These are phyloP conservation scores for Tapirus indicus DNA, from an alignment of 2,797 vertebrate species.

Conservation along the genomic window DNA sequence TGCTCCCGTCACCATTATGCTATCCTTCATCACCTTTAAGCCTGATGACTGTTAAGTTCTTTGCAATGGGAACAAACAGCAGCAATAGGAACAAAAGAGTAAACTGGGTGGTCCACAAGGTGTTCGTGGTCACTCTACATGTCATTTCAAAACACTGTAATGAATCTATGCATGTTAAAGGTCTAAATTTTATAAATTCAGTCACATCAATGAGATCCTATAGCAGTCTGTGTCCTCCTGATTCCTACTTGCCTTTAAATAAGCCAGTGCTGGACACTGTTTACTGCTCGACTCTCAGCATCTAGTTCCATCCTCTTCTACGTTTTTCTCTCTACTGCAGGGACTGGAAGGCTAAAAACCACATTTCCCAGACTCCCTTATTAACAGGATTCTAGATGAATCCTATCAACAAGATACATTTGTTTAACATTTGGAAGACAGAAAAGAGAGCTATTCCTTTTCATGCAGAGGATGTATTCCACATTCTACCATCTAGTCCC, in stretches of 20 bases:
- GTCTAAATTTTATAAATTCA: background rate
- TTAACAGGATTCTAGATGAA: background rate
- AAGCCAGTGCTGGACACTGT: background rate
- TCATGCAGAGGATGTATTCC: background rate
- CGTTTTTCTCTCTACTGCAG: background rate
- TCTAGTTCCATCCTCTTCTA: background rate
- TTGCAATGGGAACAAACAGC: background rate
- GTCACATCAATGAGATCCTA: background rate
- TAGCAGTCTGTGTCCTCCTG: background rate
- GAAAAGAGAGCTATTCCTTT: background rate
- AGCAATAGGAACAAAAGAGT: background rate
- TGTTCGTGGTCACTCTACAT: no score
- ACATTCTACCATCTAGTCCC: no score
- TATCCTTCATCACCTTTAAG: background rate
- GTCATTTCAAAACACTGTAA: background rate
- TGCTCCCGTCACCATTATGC: background rate
- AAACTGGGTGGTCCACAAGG: background rate
- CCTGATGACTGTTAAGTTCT: background rate
- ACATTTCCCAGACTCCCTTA: background rate
- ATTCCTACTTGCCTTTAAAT: background rate
- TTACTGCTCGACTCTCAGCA: background rate
- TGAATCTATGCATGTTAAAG: background rate
- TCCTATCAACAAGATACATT: background rate
- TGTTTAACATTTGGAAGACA: background rate
- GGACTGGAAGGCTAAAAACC: background rate